These are phyloP conservation scores for Athalia rosae DNA, from an alignment of 2,888 invertebrate species.

Conservation along the genomic window DNA sequence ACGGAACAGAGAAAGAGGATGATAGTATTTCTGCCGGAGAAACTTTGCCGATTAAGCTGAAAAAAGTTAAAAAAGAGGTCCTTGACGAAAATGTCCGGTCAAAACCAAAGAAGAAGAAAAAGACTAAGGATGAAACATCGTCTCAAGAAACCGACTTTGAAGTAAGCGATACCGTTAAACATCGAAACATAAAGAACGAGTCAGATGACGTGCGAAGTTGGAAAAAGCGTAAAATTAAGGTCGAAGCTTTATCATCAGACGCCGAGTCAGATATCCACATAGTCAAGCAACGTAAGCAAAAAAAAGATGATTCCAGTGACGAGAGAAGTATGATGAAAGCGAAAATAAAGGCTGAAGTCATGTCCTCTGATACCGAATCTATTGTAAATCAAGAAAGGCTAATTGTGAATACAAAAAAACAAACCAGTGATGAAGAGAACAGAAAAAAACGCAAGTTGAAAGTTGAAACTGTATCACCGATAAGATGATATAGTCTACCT, in stretches of 20 bases:
- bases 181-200: no score
- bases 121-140: not conserved
- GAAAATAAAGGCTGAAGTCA: slow-evolving; percentile 15
- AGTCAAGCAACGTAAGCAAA: not conserved
- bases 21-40: not conserved
- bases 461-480: slow-evolving; percentile 32
- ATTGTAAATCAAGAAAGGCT: slow-evolving; percentile 37
- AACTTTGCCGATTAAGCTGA: not conserved
- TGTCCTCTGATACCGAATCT: slow-evolving; percentile 42
- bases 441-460: slow-evolving; percentile 38
- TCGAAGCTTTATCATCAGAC: not conserved
- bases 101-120: slow-evolving; percentile 37
- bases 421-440: slow-evolving; percentile 14
- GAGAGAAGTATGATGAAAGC: not conserved
- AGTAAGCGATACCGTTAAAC: not conserved
- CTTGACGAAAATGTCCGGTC: slow-evolving; percentile 30
- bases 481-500: not conserved
- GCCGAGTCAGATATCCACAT: not conserved
- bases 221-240: not conserved
- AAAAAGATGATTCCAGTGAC: not conserved
- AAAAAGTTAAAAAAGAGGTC: slow-evolving; percentile 40
- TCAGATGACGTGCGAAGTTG: slow-evolving; percentile 23
- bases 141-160: not conserved
- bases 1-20: not conserved
- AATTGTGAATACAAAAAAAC: slow-evolving; percentile 49